Base-by-base conservation (phyloP, 2,797 vertebrate species). In the Falco concolor region DNA sequence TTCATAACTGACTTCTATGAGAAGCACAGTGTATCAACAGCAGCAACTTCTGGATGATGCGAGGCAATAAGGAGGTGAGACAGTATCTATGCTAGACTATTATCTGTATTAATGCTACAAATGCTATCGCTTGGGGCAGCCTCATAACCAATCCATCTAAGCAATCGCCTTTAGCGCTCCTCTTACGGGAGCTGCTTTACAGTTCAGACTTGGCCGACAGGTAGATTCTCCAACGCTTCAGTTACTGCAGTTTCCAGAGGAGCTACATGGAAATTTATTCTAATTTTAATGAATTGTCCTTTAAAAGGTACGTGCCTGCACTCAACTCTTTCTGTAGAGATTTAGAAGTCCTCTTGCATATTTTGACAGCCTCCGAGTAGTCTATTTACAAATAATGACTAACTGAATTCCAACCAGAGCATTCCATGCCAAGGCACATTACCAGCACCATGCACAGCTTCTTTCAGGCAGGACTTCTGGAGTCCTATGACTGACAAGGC, bases 401-500 rank as follows among this genome's bases (percentile, higher is more conserved):
- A 57, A 85, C 0, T 90, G 80, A 78, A 63, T 27, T 67, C 60
- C 49, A 68, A 80, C 24, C 64, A 30, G 36, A 49, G 69, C 32
- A 21, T 70, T 77, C 88, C 78, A 60, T 17, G 93, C 93, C 89
- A 96, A 77, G 84, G 89, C 74, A 59, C 67, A 84, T 93, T 69
- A 86, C 47, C 80, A 89, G 68, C 90, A 89, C 81, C 90, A n/a
- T 3, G 3, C 32, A 63, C 80, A 73, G 84, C 89, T 96, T 87
- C 85, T 94, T 85, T 42, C 27, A 78, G 95, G 65, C 91, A 57
- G 86, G 79, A 59, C 88, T 91, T 92, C 57, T 23, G 19, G 76
- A 72, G 56, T 34, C 28, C 32, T 53, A 7, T 97, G 98, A 98
- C 76, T 97, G 98, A 98, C 97, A 91, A 87, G 94, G 89, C 86